Base-by-base conservation (phyloP, 2,888 invertebrate genomes). In the Monochamus alternatus region DNA sequence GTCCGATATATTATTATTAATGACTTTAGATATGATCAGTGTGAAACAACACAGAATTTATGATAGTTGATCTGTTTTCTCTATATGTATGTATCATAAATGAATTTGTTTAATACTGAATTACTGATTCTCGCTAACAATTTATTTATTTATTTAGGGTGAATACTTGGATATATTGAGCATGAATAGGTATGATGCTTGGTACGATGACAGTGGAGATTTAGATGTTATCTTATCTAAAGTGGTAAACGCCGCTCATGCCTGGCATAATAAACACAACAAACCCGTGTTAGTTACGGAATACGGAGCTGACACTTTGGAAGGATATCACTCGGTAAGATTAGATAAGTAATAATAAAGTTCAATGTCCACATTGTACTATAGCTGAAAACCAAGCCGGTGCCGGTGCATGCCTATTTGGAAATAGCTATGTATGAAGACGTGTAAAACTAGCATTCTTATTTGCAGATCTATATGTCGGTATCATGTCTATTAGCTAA, bases 151-250 rank as follows among this genome's bases (percentile, higher is more conserved):
- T 80, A 81, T 85, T 83, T 87, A 96, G 95, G 95, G 93, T 1
- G 90, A 92, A 85, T 91, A 94, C 87, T 90, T 98, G 85, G 99
- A 99, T 88, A 93, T 99, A 52, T 93, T 98, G 78, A 95, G 97
- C 86, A 95, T 98, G 86, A 99, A 99, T 90, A 94, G 97, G 12
- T 99, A 99, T 90, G 97, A 95, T 87, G 96, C 93, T 0, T 99
- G 99, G 99, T 99, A 99, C 89, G 88, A 90, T 2, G 95, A 97
- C 87, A 90, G 95, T 0, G 98, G 98, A 0, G 91, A 93, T 77
- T 87, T 95, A 47, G 94, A 95, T 84, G 92, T 95, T 88, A 95
- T 98, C 74, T 91, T 91, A 0, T 86, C 89, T 52, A 92, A 93
- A 81, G 93, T 98, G 14, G 89, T 93, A 14, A 91, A 92, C 22